These are phyloP conservation scores for Bradypus variegatus DNA, from an alignment of 2,797 vertebrate genomes.

Conservation along the genomic window DNA sequence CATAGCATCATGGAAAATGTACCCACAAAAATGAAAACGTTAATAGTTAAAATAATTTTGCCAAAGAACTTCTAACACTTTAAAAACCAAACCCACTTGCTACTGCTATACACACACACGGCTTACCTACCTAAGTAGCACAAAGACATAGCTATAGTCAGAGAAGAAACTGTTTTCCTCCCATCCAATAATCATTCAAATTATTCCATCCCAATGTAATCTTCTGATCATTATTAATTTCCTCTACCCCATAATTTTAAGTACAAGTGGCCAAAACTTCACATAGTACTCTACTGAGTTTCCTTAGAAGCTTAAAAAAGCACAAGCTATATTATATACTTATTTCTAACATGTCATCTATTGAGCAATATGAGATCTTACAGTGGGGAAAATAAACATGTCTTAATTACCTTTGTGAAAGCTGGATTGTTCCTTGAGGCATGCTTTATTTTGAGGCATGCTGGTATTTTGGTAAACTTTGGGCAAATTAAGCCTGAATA, in stretches of 20 bases:
- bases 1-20: not conserved
- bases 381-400: not conserved
- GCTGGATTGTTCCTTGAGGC: not conserved
- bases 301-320: not conserved
- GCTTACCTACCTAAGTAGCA: not conserved
- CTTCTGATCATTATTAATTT: conserved; percentile 31
- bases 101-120: not conserved
- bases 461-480: not conserved
- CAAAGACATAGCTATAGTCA: not conserved
- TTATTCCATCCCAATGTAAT: not conserved
- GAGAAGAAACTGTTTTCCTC: not conserved
- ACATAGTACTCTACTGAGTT: not conserved
- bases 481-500: conserved; percentile 3
- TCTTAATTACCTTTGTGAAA: conserved; percentile 17
- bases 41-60: conserved; percentile 1
- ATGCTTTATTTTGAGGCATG: conserved; percentile 6
- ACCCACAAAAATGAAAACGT: conserved; percentile 13
- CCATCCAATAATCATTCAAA: not conserved
- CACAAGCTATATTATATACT: not conserved
- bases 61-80: not conserved
- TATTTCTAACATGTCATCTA: not conserved
- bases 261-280: not conserved
- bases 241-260: conserved; percentile 5
- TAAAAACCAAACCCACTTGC: conserved; percentile 13
- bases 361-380: not conserved